Conservation (phyloP, 92 coral and sea anemone species). For the Umimayanthus chanpuru region DNA sequence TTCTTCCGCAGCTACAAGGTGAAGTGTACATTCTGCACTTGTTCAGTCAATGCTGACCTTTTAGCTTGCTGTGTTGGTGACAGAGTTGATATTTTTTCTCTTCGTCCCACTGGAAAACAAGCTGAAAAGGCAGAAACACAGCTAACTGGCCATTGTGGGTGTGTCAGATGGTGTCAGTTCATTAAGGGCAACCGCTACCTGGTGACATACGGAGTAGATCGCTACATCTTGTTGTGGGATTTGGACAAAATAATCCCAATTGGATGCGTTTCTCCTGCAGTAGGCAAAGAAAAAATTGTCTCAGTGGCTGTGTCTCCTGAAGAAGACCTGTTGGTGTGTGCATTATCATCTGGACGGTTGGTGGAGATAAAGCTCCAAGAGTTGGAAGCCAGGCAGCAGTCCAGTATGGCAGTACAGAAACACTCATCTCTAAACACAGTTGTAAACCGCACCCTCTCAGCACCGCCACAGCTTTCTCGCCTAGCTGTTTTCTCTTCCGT, state of each 20-base stretch:
- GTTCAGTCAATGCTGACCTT: neutral
- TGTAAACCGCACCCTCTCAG: too few species aligned
- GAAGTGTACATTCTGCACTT: neutral
- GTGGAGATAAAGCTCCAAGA: too few species aligned
- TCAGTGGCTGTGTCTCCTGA: constrained; percentile 10
- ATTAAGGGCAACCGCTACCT: constrained; percentile 49
- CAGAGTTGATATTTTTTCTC: too few species aligned
- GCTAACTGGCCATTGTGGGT: constrained; percentile 44
- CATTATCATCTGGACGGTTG: too few species aligned
- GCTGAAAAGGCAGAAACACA: too few species aligned
- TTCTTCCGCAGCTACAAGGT: neutral
- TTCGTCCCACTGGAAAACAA: neutral
- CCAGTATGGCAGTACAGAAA: too few species aligned
- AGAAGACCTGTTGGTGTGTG: too few species aligned
- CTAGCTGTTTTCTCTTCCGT: too few species aligned
- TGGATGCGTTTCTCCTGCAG: constrained; percentile 8
- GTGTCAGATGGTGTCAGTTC: constrained; percentile 47
- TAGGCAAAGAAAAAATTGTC: neutral
- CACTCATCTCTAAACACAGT: too few species aligned
- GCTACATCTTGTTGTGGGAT: constrained; percentile 39
- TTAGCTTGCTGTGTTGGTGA: neutral
- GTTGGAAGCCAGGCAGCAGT: too few species aligned
- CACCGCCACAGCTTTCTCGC: too few species aligned
- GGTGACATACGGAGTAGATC: constrained; percentile 7
- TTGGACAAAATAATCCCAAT: constrained; percentile 17